Conservation (phyloP, 1,140 invertebrate genomes). For the Mactra quadrangularis region DNA sequence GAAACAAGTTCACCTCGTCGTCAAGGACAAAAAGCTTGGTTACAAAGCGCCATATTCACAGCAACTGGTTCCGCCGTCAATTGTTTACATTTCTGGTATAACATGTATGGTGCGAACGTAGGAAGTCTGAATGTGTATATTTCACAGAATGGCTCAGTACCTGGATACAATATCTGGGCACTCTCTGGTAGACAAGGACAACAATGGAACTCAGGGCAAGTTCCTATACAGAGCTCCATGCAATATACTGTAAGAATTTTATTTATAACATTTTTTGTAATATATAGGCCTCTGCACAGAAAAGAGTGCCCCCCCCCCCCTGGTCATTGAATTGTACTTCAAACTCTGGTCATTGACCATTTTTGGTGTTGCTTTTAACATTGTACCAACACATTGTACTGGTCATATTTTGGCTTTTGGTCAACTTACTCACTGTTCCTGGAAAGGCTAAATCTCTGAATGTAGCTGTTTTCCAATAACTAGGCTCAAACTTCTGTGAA, state of each 20-base stretch:
- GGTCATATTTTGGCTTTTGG: too few species aligned
- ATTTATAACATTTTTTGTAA: background rate
- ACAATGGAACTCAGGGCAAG: conserved; percentile 72
- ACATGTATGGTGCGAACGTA: conserved; percentile 79
- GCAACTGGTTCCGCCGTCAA: conserved; percentile 56
- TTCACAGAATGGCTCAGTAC: conserved; percentile 57
- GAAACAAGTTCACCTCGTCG: conserved; percentile 69
- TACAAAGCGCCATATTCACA: conserved; percentile 66
- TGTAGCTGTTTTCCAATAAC: too few species aligned
- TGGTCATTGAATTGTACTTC: too few species aligned
- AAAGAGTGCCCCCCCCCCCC: too few species aligned
- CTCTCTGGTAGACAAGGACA: conserved; percentile 77
- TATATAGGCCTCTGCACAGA: too few species aligned
- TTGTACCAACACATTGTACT: too few species aligned
- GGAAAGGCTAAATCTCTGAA: too few species aligned
- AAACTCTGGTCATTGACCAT: too few species aligned
- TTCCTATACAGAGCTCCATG: conserved; percentile 52
- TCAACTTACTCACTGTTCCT: too few species aligned
- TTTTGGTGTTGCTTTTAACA: background rate
- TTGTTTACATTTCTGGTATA: conserved; percentile 82
- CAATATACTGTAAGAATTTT: conserved; percentile 61
- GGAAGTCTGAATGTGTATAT: conserved; percentile 75
- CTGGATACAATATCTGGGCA: conserved; percentile 67
- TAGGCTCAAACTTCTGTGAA: too few species aligned
- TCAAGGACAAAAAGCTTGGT: conserved; percentile 65